Evolutionary conservation across 2,113 vertebrate genomes (phyloP).

Genomic region (Dasyprocta punctata): DNA sequence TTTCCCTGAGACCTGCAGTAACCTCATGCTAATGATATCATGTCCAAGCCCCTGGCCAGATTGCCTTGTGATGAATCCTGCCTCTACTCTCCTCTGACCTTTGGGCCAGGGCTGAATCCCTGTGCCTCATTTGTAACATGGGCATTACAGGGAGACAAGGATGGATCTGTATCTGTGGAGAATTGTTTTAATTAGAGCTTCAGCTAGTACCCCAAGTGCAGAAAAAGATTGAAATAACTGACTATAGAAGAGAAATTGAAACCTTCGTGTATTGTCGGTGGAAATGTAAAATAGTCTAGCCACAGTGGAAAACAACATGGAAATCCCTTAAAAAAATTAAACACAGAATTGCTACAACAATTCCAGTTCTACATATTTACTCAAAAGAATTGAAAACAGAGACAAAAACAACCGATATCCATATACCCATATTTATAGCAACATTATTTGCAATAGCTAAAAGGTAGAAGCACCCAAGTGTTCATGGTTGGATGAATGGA

Average conservation of each 20-base stretch:
- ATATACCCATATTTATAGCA: neutral
- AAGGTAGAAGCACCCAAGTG: neutral
- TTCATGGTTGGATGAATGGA: neutral
- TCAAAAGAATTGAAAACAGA: neutral
- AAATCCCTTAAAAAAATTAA: neutral
- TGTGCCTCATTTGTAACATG: neutral
- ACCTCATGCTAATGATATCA: no score
- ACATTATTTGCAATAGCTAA: neutral
- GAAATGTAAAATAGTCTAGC: neutral
- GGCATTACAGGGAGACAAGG: neutral
- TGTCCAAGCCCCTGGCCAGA: neutral
- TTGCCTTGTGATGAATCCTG: neutral
- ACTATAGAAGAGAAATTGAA: neutral
- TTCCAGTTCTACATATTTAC: neutral
- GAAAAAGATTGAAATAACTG: neutral
- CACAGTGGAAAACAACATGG: neutral
- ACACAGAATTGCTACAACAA: neutral
- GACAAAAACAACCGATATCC: neutral
- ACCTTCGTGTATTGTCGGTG: neutral
- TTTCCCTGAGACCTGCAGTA: neutral
- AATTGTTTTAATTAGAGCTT: neutral
- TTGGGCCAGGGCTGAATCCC: neutral
- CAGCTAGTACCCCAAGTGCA: neutral
- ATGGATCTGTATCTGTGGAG: neutral
- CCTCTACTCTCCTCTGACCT: no score